Percentiles rank a stretch among this genome's conserved stretches.
phyloP scores from a whole-genome alignment of 2,113 vertebrate genomes.

The Prinia subflava region DNA sequence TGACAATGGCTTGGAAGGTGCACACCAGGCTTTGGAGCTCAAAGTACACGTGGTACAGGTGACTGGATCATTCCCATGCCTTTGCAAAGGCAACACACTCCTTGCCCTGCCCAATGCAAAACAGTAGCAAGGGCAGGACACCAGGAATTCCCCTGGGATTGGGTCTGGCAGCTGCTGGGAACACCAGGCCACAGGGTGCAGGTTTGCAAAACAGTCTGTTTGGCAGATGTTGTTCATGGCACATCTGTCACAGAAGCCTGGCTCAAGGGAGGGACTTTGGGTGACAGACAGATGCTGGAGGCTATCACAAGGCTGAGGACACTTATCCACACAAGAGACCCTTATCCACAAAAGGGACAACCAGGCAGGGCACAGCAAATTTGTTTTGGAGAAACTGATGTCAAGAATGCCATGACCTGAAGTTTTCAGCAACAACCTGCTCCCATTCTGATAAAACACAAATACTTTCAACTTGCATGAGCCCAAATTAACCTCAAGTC shows the following conservation, averaged over 20 bases:
- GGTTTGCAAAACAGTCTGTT: neutral
- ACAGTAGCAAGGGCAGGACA: neutral
- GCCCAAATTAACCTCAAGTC: neutral
- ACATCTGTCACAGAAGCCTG: neutral
- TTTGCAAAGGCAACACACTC: neutral
- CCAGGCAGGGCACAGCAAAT: neutral
- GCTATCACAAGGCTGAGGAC: neutral
- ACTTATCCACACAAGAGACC: neutral
- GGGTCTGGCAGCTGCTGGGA: neutral
- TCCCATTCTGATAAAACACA: neutral
- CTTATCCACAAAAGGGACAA: neutral
- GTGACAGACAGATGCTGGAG: neutral
- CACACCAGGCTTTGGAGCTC: neutral
- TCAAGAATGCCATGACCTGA: neutral
- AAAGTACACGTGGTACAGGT: neutral
- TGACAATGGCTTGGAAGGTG: fast-evolving
- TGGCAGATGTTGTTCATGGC: neutral
- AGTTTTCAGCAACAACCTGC: neutral
- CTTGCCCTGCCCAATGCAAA: neutral
- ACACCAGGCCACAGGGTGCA: neutral
- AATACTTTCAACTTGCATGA: neutral
- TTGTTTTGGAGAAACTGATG: neutral
- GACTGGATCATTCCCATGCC: fast-evolving
- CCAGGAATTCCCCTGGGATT: neutral
- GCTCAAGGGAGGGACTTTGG: neutral